Conservation (phyloP, 2,797 vertebrate genomes). For the Podarcis lilfordi region DNA sequence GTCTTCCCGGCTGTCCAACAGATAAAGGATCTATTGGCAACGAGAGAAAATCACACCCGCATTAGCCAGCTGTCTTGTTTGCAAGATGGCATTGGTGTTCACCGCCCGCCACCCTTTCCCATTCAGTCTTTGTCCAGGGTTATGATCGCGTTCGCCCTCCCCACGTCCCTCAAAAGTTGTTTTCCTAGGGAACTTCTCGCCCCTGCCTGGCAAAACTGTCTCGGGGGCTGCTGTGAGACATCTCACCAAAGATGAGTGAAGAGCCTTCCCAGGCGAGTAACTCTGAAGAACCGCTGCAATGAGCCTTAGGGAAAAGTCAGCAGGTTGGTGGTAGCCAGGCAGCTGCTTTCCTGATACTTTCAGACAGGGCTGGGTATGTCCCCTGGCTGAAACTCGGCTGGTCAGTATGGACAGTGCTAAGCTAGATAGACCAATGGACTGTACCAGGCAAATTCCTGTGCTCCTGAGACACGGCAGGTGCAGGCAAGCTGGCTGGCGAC, state of each 20-base stretch:
- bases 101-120: too few relatives aligned
- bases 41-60: background rate
- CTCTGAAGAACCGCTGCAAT: background rate
- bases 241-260: background rate
- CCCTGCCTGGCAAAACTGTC: background rate
- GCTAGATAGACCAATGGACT: too few relatives aligned
- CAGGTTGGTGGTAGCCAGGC: too few relatives aligned
- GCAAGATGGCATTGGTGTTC: background rate
- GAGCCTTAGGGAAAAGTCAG: background rate
- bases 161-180: background rate
- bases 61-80: background rate
- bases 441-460: too few relatives aligned
- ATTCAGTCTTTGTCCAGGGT: too few relatives aligned
- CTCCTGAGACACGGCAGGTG: too few relatives aligned
- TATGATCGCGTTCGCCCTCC: background rate
- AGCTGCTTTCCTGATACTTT: too few relatives aligned
- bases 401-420: too few relatives aligned
- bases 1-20: background rate
- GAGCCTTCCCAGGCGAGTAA: background rate
- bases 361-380: background rate
- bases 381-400: background rate
- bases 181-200: background rate
- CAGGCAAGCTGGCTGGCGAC: too few relatives aligned
- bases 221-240: too few relatives aligned
- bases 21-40: background rate